Evolutionary conservation across 2,797 vertebrate species (phyloP).

Genomic region (Buphagus erythrorhynchus): DNA sequence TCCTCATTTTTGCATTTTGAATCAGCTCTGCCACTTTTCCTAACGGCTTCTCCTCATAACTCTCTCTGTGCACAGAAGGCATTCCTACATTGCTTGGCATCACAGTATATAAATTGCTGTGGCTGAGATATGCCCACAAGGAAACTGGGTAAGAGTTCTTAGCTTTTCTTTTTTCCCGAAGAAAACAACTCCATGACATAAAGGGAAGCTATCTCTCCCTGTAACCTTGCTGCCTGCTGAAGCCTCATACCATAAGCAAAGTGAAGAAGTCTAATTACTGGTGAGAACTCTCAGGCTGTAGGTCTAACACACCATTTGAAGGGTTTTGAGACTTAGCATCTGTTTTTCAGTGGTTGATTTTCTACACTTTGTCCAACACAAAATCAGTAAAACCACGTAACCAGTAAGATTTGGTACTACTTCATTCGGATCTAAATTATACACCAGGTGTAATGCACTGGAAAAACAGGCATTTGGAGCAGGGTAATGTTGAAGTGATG

Average conservation of each 20-base stretch:
- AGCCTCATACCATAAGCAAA: not conserved
- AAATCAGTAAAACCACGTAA: not conserved
- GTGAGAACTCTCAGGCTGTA: not conserved
- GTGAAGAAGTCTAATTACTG: not conserved
- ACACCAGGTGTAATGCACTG: not conserved
- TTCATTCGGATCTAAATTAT: not conserved
- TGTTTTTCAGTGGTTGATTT: not conserved
- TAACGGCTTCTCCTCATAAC: not conserved
- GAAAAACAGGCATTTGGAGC: not conserved
- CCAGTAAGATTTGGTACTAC: not conserved
- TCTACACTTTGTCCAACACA: not conserved
- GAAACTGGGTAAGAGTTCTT: not conserved
- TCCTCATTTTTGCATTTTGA: not conserved
- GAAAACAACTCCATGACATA: not conserved
- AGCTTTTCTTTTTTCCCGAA: not conserved
- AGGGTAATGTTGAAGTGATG: not conserved
- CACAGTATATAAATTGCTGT: not conserved
- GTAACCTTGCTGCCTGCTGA: not conserved
- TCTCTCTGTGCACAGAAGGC: not conserved
- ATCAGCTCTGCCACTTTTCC: not conserved
- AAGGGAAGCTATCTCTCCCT: not conserved
- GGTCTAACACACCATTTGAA: not conserved
- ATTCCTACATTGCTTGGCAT: not conserved
- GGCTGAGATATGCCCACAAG: not conserved
- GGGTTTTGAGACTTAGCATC: not conserved